Conservation (phyloP, 37 sponge, comb jelly and placozoan species). For the Spongia lamella region DNA sequence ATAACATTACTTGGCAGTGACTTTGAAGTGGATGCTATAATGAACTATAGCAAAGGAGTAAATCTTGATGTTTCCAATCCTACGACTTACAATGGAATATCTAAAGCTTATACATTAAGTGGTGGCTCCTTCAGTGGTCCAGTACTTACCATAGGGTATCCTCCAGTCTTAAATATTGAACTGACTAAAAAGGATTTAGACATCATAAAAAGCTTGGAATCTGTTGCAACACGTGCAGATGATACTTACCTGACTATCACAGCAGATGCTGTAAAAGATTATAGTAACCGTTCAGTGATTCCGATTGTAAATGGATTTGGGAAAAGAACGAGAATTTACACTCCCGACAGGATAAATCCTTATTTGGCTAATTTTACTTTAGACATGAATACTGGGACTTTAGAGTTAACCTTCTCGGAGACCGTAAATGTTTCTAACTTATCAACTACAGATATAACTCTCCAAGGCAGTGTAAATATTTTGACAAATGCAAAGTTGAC, state of each 20-base stretch:
- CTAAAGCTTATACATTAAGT: slow-evolving; percentile 63
- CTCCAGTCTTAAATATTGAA: slow-evolving; percentile 66
- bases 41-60: slow-evolving; percentile 25
- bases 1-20: slow-evolving; percentile 64
- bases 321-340: slow-evolving; percentile 57
- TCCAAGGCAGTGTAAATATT: slow-evolving; percentile 52
- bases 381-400: slow-evolving; percentile 70
- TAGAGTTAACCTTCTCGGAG: slow-evolving; percentile 76
- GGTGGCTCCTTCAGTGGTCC: slow-evolving; percentile 52
- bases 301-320: slow-evolving; percentile 23
- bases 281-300: slow-evolving; percentile 27
- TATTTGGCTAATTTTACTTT: slow-evolving; percentile 45
- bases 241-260: slow-evolving; percentile 76
- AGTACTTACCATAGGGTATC: slow-evolving; percentile 55
- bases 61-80: slow-evolving; percentile 46
- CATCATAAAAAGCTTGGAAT: slow-evolving; percentile 82
- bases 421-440: slow-evolving; percentile 72
- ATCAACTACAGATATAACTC: slow-evolving; percentile 42
- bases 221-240: slow-evolving; percentile 64
- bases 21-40: slow-evolving; percentile 35
- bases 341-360: slow-evolving; percentile 58
- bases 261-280: slow-evolving; percentile 41
- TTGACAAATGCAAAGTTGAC: slow-evolving; percentile 34
- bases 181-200: slow-evolving; percentile 74
- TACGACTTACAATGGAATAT: slow-evolving; percentile 41